These are phyloP conservation scores for Limonius californicus DNA, from an alignment of 1,140 invertebrate species.

Conservation along the genomic window DNA sequence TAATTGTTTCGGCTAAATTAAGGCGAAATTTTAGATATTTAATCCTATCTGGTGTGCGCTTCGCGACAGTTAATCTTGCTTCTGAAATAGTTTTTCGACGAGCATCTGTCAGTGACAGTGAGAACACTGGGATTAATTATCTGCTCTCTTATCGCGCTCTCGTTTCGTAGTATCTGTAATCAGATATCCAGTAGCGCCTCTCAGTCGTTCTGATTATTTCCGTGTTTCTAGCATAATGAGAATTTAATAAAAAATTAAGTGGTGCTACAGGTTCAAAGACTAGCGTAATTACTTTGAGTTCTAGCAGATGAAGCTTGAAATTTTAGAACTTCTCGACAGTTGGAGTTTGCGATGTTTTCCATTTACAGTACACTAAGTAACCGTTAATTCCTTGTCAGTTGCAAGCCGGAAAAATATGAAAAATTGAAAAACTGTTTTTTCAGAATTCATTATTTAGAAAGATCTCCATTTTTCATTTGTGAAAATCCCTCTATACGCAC, in stretches of 20 bases:
- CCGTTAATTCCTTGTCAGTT: too few species aligned
- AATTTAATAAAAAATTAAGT: too few species aligned
- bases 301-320: too few species aligned
- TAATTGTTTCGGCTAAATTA: slow-evolving; percentile 5
- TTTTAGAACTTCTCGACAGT: too few species aligned
- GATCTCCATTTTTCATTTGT: not conserved
- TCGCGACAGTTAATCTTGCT: slow-evolving; percentile 21
- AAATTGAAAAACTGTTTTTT: too few species aligned
- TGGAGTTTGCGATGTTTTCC: too few species aligned
- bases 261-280: too few species aligned
- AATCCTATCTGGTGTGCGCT: slow-evolving; percentile 7
- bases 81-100: slow-evolving; percentile 21
- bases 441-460: not conserved
- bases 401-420: too few species aligned
- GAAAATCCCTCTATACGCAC: not conserved
- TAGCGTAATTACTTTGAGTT: too few species aligned
- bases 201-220: not conserved
- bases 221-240: not conserved
- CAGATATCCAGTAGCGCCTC: slow-evolving; percentile 17
- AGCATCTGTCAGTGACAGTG: slow-evolving; percentile 28
- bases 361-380: too few species aligned
- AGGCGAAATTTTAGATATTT: slow-evolving; percentile 7
- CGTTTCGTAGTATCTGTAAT: slow-evolving; percentile 24
- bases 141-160: slow-evolving; percentile 23
- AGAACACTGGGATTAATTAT: slow-evolving; percentile 27